Evolutionary conservation across 2,888 invertebrate species (phyloP).

Genomic region (Reticulitermes lucifugus): DNA sequence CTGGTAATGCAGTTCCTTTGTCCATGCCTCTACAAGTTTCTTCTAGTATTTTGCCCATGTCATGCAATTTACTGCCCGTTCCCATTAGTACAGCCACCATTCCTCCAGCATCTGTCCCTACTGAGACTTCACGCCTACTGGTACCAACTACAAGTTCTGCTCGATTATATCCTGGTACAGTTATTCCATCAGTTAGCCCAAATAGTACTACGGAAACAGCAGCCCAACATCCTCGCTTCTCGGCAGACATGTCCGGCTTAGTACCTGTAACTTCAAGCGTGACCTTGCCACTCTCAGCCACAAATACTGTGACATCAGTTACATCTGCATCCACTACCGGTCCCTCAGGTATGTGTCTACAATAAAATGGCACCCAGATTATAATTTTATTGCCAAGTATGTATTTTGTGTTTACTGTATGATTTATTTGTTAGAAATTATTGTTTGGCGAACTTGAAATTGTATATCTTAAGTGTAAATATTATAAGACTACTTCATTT

Average conservation of each 20-base stretch:
- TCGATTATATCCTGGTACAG: not conserved
- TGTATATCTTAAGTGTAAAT: too few species aligned
- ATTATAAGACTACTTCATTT: too few species aligned
- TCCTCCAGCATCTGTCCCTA: not conserved
- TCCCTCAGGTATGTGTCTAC: not conserved
- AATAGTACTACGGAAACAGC: not conserved
- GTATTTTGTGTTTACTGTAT: too few species aligned
- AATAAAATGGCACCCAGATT: too few species aligned
- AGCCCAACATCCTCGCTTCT: not conserved
- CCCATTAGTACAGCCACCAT: not conserved
- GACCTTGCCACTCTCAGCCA: not conserved
- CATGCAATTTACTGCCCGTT: not conserved
- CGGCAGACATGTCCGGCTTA: not conserved
- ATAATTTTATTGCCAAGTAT: too few species aligned
- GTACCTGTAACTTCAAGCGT: slow-evolving; percentile 10
- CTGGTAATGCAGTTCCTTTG: slow-evolving; percentile 17
- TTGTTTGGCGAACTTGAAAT: too few species aligned
- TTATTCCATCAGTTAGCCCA: not conserved
- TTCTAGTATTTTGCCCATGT: not conserved
- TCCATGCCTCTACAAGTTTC: not conserved
- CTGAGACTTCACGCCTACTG: not conserved
- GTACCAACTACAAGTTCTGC: not conserved
- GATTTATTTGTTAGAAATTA: too few species aligned
- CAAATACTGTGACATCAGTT: not conserved
- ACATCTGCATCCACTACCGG: slow-evolving; percentile 9